Evolutionary conservation across 2,797 vertebrate species (phyloP).

Genomic region (Gadopsis bispinosus): DNA sequence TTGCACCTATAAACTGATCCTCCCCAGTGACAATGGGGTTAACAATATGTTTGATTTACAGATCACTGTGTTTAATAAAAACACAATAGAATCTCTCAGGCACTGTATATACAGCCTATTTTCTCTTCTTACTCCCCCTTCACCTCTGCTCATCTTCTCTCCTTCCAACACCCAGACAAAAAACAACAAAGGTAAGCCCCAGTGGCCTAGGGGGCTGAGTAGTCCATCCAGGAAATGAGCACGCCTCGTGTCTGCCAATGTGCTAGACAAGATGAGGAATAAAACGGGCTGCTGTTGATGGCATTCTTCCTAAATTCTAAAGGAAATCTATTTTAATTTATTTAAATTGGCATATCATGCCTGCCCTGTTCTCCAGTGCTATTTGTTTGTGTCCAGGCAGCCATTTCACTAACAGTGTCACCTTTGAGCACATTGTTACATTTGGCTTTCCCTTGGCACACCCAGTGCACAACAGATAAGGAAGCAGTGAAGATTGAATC

Average conservation of each 20-base stretch:
- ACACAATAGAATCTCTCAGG: constrained; percentile 36
- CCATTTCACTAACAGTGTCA: not conserved
- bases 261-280: not conserved
- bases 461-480: constrained; percentile 23
- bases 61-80: constrained; percentile 52
- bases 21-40: constrained; percentile 24
- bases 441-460: constrained; percentile 28
- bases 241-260: constrained; percentile 22
- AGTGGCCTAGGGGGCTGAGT: constrained; percentile 40
- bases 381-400: constrained; percentile 14
- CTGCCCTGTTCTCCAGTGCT: not conserved
- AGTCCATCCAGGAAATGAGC: constrained; percentile 50
- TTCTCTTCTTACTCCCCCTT: constrained; percentile 3
- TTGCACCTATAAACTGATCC: constrained; percentile 55
- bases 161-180: constrained; percentile 47
- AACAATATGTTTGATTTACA: constrained; percentile 54
- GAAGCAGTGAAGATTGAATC: constrained; percentile 31
- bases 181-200: constrained; percentile 62
- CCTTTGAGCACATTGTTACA: constrained; percentile 19
- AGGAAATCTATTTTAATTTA: not conserved
- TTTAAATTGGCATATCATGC: constrained; percentile 15
- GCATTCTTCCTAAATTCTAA: constrained; percentile 6
- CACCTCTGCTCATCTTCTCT: constrained; percentile 36
- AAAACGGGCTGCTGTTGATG: not conserved
- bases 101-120: constrained; percentile 3